A percentile compares a stretch with the other conserved stretches of the same genome.
Evolutionary conservation across 2,888 invertebrate species (phyloP).

Genomic region (Ichneumoninae sp.): DNA sequence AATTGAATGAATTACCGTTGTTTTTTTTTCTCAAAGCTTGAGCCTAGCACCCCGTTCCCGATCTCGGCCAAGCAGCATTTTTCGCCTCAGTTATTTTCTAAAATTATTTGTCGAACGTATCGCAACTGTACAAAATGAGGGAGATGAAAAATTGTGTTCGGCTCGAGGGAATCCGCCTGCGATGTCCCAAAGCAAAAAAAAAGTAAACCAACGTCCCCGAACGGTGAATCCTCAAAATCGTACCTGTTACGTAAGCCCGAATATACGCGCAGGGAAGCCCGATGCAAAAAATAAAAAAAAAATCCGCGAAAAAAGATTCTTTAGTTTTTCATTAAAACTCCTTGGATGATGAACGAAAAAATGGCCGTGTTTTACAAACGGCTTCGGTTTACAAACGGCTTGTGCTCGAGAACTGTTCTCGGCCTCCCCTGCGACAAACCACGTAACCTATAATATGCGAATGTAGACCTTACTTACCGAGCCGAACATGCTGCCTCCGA

Average conservation of each 20-base stretch:
- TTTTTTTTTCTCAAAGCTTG: constrained; percentile 53
- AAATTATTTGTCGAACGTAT: background rate
- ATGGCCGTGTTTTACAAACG: background rate
- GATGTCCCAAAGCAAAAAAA: constrained; percentile 13
- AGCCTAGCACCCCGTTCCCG: constrained; percentile 54
- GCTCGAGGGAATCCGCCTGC: constrained; percentile 38
- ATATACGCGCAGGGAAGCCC: background rate
- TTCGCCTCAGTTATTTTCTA: constrained; percentile 35
- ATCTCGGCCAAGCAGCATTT: constrained; percentile 64
- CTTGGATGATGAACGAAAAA: background rate
- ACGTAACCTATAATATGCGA: constrained; percentile 46
- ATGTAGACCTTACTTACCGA: constrained; percentile 49
- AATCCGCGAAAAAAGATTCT: background rate
- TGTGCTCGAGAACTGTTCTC: background rate
- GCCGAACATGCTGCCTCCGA: constrained; percentile 55
- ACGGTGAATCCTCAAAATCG: constrained; percentile 18
- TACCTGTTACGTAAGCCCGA: constrained; percentile 23
- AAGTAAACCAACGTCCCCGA: constrained; percentile 11
- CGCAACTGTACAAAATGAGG: background rate
- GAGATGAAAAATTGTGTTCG: constrained; percentile 56
- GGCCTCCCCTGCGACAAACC: constrained; percentile 8
- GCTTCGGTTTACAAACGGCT: too few species aligned
- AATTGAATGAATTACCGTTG: constrained; percentile 59
- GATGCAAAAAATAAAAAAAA: background rate
- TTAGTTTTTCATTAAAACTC: background rate